phyloP scores from a whole-genome alignment of 2,113 vertebrate genomes.

The Bos taurus region ARS-UCD2.0 NC_037335.1:80230001-80230500 shows the following conservation, averaged over 20 bases:
- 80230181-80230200: not conserved
- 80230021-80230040: conserved; percentile 69
- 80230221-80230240: accelerated
- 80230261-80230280: not conserved
- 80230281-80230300: not conserved
- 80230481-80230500: not conserved
- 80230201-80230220: not conserved
- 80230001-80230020: conserved; percentile 28
- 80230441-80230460: no score
- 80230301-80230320: accelerated
- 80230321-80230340: not conserved
- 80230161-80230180: not conserved
- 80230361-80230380: not conserved
- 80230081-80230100: conserved; percentile 63
- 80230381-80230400: not conserved
- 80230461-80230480: not conserved
- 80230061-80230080: conserved; percentile 66
- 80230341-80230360: not conserved
- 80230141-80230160: conserved; percentile 62
- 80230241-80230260: not conserved
- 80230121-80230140: conserved; percentile 53
- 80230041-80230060: conserved; percentile 72
- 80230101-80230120: conserved; percentile 30
- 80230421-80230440: not conserved
- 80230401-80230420: not conserved